These are phyloP conservation scores for Falco peregrinus DNA, from an alignment of 2,797 vertebrate genomes.

Conservation along the genomic window DNA sequence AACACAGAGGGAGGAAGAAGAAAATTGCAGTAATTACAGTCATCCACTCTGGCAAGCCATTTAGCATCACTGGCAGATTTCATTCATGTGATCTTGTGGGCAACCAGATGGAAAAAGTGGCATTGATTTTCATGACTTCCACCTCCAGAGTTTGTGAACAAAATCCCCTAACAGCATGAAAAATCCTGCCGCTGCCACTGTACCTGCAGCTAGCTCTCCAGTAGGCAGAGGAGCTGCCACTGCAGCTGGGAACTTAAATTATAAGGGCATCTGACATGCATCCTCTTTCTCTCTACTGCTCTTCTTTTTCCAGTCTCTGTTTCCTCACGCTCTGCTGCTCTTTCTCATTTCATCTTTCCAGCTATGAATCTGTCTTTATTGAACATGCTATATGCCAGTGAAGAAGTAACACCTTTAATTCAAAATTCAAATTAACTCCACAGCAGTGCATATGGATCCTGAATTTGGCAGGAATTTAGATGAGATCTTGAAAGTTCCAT, in stretches of 20 bases:
- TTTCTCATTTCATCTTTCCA: background rate
- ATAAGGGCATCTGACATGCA: background rate
- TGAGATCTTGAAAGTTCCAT: conserved; percentile 10
- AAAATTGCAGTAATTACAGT: background rate
- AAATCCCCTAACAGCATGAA: background rate
- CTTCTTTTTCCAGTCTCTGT: background rate
- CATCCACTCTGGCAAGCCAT: background rate
- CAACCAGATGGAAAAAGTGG: background rate
- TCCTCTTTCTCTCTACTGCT: background rate
- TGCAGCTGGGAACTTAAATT: background rate
- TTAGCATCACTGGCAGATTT: background rate
- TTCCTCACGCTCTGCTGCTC: background rate
- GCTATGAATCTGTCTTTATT: background rate
- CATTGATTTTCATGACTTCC: background rate
- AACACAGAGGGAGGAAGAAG: background rate
- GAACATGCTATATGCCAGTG: background rate
- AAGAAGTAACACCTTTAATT: conserved; percentile 41
- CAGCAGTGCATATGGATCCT: conserved; percentile 37
- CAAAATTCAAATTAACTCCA: conserved; percentile 45
- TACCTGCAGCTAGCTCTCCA: background rate
- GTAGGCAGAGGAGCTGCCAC: background rate
- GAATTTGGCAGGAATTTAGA: conserved; percentile 35
- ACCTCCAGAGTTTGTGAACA: conserved; percentile 5
- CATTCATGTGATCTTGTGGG: background rate
- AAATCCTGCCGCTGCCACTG: background rate